These are phyloP conservation scores for Plectrocnemia conspersa DNA, from an alignment of 1,140 invertebrate genomes.

Conservation along the genomic window DNA sequence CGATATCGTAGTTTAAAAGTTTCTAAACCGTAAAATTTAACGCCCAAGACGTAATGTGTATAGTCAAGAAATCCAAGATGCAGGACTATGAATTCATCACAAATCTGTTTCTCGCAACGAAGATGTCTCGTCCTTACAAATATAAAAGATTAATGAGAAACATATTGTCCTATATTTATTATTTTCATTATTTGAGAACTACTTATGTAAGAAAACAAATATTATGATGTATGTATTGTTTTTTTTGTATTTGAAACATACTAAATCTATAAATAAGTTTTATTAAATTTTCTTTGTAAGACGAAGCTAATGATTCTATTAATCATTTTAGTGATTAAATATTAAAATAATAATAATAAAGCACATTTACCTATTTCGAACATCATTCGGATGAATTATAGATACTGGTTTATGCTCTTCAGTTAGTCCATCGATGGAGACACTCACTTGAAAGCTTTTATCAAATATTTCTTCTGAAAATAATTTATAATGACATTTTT, in stretches of 20 bases:
- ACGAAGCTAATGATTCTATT: background rate
- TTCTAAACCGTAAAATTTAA: conserved; percentile 79
- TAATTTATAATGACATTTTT: background rate
- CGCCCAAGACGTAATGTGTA: conserved; percentile 79
- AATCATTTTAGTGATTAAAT: conserved; percentile 54
- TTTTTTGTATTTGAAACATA: no score
- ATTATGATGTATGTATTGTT: no score
- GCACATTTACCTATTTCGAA: conserved; percentile 62
- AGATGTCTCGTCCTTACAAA: conserved; percentile 69
- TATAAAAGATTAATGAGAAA: conserved; percentile 20
- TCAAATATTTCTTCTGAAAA: conserved; percentile 79
- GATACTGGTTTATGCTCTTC: conserved; percentile 65
- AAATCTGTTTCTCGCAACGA: conserved; percentile 73
- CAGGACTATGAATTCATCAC: conserved; percentile 82
- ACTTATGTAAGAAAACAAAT: no score
- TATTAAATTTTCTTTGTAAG: background rate
- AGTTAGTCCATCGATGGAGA: conserved; percentile 73
- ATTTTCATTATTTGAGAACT: no score
- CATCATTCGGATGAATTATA: conserved; percentile 57
- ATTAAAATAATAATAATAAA: conserved; percentile 36
- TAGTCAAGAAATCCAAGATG: conserved; percentile 89
- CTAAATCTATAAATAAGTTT: no score
- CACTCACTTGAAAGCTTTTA: conserved; percentile 79
- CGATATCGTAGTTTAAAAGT: conserved; percentile 77
- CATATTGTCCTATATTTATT: no score